A percentile compares a stretch with the other conserved stretches of the same genome.
Conservation (phyloP, 2,888 invertebrate species). For the Metellina segmentata region DNA sequence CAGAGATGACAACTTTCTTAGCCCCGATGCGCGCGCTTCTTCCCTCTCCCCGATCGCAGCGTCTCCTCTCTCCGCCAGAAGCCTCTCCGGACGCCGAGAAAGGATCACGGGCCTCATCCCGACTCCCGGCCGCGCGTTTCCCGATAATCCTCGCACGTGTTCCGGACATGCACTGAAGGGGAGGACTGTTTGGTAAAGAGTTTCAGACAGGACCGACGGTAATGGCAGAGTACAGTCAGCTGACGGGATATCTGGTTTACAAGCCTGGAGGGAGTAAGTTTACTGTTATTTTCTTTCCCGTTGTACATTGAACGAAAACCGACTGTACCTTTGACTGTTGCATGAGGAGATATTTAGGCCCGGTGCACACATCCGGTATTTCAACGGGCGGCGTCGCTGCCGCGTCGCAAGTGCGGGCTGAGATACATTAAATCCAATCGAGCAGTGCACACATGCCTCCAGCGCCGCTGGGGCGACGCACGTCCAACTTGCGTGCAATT, state of each 20-base stretch:
- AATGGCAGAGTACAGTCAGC: slow-evolving; percentile 56
- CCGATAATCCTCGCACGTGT: slow-evolving; percentile 4
- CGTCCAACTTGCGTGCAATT: too few relatives aligned
- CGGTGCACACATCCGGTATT: too few relatives aligned
- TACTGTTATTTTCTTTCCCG: neutral
- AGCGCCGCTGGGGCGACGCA: too few relatives aligned
- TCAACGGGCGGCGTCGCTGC: too few relatives aligned
- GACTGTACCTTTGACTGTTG: too few relatives aligned
- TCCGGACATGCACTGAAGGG: slow-evolving; percentile 11
- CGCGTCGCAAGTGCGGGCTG: too few relatives aligned
- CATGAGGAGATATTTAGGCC: too few relatives aligned
- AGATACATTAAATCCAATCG: too few relatives aligned
- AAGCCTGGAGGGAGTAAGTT: slow-evolving; percentile 64
- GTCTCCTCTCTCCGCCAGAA: slow-evolving; percentile 28
- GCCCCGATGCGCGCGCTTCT: neutral
- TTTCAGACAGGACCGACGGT: neutral
- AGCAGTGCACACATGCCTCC: too few relatives aligned
- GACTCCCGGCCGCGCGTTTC: neutral
- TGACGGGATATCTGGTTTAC: slow-evolving; percentile 61
- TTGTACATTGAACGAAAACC: too few relatives aligned
- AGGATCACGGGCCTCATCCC: neutral
- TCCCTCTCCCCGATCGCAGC: neutral
- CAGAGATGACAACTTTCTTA: slow-evolving; percentile 53
- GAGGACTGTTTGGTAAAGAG: neutral
- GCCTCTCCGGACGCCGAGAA: slow-evolving; percentile 13